phyloP scores from a whole-genome alignment of 1,140 invertebrate genomes.

The Drosophila nasuta region DNA sequence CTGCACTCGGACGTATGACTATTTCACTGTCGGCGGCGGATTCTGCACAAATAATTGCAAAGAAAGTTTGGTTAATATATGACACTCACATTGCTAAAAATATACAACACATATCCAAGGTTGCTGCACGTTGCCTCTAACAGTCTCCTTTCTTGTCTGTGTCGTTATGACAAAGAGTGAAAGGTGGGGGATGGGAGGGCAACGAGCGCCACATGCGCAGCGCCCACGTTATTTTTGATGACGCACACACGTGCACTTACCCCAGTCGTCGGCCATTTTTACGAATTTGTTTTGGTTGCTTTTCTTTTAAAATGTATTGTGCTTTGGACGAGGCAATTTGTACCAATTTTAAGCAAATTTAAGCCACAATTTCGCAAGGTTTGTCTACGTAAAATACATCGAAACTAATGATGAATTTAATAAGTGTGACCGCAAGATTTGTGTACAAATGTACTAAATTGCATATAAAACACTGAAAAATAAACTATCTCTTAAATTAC shows the following conservation, averaged over 20 bases:
- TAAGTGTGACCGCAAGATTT: not conserved
- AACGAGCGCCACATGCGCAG: slow-evolving; percentile 54
- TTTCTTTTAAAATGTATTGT: slow-evolving; percentile 31
- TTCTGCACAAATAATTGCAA: slow-evolving; percentile 55
- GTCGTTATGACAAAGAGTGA: no score
- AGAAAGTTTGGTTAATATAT: slow-evolving; percentile 40
- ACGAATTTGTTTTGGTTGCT: slow-evolving; percentile 22
- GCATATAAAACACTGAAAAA: no score
- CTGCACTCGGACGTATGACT: slow-evolving; percentile 68
- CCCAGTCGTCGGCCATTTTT: slow-evolving; percentile 83
- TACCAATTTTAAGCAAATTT: slow-evolving; percentile 38
- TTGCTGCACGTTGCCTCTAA: slow-evolving; percentile 50
- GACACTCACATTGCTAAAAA: slow-evolving; percentile 62
- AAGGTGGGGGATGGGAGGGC: slow-evolving; percentile 19
- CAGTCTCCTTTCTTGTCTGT: slow-evolving; percentile 31
- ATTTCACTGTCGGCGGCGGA: slow-evolving; percentile 77
- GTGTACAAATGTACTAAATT: not conserved
- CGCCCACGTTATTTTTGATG: slow-evolving; percentile 69
- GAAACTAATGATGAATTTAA: slow-evolving; percentile 41
- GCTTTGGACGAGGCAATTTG: slow-evolving; percentile 37
- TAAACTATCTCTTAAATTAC: no score
- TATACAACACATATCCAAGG: slow-evolving; percentile 64
- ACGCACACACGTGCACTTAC: slow-evolving; percentile 74
- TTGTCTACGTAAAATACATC: slow-evolving; percentile 51
- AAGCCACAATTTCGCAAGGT: slow-evolving; percentile 43